Conservation (phyloP, 2,888 invertebrate species). For the Cerastis rubricosa region DNA sequence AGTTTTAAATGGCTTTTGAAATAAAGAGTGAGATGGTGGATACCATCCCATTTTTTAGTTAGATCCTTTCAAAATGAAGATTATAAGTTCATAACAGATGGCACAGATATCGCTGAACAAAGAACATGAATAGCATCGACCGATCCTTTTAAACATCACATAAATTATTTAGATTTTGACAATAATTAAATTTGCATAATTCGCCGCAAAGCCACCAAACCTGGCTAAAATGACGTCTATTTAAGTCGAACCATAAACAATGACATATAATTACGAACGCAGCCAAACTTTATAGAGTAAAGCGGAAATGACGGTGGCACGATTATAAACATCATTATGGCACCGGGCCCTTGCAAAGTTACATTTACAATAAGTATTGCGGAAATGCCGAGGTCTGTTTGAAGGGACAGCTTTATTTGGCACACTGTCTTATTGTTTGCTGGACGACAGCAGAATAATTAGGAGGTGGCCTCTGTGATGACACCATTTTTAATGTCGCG, state of each 20-base stretch:
- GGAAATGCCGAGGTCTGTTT: constrained; percentile 64
- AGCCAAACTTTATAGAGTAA: constrained; percentile 51
- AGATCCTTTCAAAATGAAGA: background rate
- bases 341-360: constrained; percentile 63
- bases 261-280: constrained; percentile 45
- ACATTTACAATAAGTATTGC: constrained; percentile 65
- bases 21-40: too few relatives aligned
- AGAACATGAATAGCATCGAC: background rate
- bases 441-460: constrained; percentile 60
- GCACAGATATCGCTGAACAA: background rate
- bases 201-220: constrained; percentile 38
- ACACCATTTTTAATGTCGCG: constrained; percentile 43
- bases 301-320: constrained; percentile 64
- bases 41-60: background rate
- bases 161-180: constrained; percentile 26
- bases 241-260: constrained; percentile 52
- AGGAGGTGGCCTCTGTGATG: constrained; percentile 24
- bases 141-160: constrained; percentile 2
- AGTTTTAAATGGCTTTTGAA: background rate
- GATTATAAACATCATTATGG: constrained; percentile 63
- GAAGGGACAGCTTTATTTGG: constrained; percentile 72
- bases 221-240: constrained; percentile 29
- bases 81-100: background rate
- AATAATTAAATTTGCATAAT: constrained; percentile 51
- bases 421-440: constrained; percentile 69